These are phyloP conservation scores for Centropus bengalensis DNA, from an alignment of 2,113 vertebrate genomes.

Conservation along the genomic window DNA sequence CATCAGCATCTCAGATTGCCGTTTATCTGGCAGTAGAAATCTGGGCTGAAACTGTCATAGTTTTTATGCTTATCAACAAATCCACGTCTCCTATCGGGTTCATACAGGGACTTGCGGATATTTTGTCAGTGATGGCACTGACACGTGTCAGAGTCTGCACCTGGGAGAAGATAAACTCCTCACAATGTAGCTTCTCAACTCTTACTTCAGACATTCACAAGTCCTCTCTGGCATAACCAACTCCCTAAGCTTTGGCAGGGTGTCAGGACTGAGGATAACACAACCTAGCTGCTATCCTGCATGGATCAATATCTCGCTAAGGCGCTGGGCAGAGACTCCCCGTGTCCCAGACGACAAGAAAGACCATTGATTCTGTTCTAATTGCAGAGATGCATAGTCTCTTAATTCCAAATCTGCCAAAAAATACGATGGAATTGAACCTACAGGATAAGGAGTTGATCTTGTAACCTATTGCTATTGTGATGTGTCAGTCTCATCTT, in stretches of 20 bases:
- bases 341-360: neutral
- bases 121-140: neutral
- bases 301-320: neutral
- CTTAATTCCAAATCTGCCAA: neutral
- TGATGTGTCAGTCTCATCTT: neutral
- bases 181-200: neutral
- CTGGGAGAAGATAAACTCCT: neutral
- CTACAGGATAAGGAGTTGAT: neutral
- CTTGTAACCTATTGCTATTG: neutral
- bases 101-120: neutral
- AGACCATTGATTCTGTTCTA: neutral
- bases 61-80: neutral
- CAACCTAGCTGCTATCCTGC: neutral
- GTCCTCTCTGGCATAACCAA: neutral
- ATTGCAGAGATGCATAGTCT: neutral
- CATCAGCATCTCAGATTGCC: neutral
- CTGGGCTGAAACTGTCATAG: neutral
- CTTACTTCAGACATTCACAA: neutral
- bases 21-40: neutral
- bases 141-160: neutral
- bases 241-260: neutral
- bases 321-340: neutral
- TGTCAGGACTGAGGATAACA: neutral
- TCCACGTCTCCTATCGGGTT: neutral
- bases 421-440: neutral